Conservation (phyloP, 1,140 invertebrate genomes). For the Hyphantria cunea region DNA sequence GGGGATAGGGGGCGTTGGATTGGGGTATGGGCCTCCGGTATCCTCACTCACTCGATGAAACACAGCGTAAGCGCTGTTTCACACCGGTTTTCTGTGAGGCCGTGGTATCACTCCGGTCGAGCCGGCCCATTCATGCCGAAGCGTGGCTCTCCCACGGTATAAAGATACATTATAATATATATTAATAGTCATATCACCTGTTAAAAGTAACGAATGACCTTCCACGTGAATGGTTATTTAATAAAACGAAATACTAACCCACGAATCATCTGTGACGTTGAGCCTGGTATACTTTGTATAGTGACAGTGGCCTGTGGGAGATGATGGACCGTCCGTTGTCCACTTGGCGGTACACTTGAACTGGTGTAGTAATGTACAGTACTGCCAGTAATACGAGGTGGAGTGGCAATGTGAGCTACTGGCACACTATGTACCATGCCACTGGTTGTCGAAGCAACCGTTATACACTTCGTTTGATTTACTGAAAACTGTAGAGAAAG, state of each 20-base stretch:
- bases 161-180: too few relatives aligned
- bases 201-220: too few relatives aligned
- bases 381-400: constrained; percentile 58
- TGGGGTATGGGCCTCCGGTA: too few relatives aligned
- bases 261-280: constrained; percentile 67
- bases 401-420: constrained; percentile 61
- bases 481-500: constrained; percentile 50
- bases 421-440: constrained; percentile 74
- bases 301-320: constrained; percentile 67
- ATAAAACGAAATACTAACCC: constrained; percentile 49
- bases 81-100: too few relatives aligned
- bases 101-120: too few relatives aligned
- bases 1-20: too few relatives aligned
- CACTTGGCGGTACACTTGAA: constrained; percentile 33
- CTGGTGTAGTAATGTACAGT: constrained; percentile 72
- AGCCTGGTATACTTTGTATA: constrained; percentile 66
- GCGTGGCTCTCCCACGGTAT: too few relatives aligned
- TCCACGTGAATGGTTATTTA: too few relatives aligned
- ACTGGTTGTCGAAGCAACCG: constrained; percentile 70
- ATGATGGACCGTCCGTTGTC: constrained; percentile 51
- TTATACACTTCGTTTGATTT: constrained; percentile 70
- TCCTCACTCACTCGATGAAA: too few relatives aligned
- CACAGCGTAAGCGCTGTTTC: too few relatives aligned
- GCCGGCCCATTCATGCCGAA: too few relatives aligned
- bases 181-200: too few relatives aligned